phyloP scores from a whole-genome alignment of 2,888 invertebrate species.

The Saturnia pavonia region DNA sequence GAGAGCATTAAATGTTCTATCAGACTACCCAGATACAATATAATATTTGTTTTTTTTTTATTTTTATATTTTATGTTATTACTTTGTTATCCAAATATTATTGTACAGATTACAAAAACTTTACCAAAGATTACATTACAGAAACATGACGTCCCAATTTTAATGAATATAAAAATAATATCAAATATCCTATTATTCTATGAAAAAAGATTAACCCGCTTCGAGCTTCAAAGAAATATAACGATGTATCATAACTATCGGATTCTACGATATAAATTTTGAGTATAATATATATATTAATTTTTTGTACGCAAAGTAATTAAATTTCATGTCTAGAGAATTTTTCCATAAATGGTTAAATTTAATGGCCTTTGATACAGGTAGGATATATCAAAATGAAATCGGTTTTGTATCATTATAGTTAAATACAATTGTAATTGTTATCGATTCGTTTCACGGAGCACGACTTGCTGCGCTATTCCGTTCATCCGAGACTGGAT shows the following conservation, averaged over 20 bases:
- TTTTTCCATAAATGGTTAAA: slow-evolving; percentile 10
- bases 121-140: too few relatives aligned
- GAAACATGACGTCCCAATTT: too few relatives aligned
- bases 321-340: background rate
- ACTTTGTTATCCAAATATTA: too few relatives aligned
- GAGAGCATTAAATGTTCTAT: too few relatives aligned
- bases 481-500: slow-evolving; percentile 10
- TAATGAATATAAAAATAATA: too few relatives aligned
- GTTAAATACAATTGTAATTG: slow-evolving; percentile 15
- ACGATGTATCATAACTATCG: background rate
- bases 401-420: slow-evolving; percentile 7
- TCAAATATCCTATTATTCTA: background rate
- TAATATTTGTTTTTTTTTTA: too few relatives aligned
- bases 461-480: slow-evolving; percentile 3
- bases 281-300: background rate
- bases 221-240: background rate
- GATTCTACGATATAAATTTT: background rate
- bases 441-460: slow-evolving; percentile 19
- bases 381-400: slow-evolving; percentile 3
- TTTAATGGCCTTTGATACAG: slow-evolving; percentile 8
- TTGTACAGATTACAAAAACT: too few relatives aligned
- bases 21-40: too few relatives aligned
- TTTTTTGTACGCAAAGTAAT: background rate
- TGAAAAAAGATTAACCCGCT: background rate
- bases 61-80: too few relatives aligned